Conservation (phyloP, 1,140 invertebrate species). For the Delia radicum region DNA sequence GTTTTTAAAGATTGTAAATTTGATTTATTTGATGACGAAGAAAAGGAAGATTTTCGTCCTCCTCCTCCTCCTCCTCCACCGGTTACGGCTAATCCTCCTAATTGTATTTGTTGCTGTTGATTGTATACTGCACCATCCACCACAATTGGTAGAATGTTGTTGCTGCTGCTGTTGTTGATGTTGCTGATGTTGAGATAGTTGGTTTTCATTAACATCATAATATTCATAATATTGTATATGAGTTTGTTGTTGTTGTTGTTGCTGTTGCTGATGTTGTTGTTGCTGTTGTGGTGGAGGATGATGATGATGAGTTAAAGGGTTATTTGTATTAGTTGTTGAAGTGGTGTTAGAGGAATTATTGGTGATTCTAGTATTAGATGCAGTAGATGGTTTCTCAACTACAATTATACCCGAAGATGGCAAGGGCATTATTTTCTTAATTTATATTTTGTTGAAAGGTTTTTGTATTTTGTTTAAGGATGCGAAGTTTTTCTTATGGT, state of each 20-base stretch:
- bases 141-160: slow-evolving; percentile 25
- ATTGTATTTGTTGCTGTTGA: slow-evolving; percentile 10
- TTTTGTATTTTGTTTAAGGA: not conserved
- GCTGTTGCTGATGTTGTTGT: slow-evolving; percentile 7
- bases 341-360: slow-evolving; percentile 2
- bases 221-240: slow-evolving; percentile 15
- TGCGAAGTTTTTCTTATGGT: not conserved
- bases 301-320: slow-evolving; percentile 11
- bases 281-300: slow-evolving; percentile 1
- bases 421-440: slow-evolving; percentile 29
- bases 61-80: slow-evolving; percentile 44
- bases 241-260: slow-evolving; percentile 2
- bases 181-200: not conserved
- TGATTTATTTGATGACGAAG: not conserved
- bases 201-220: slow-evolving; percentile 12
- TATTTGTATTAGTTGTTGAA: slow-evolving; percentile 4
- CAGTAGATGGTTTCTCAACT: slow-evolving; percentile 31
- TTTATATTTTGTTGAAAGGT: not conserved
- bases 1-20: slow-evolving; percentile 11
- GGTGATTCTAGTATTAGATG: slow-evolving; percentile 20
- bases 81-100: not conserved
- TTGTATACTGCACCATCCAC: slow-evolving; percentile 20
- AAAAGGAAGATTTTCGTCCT: slow-evolving; percentile 33
- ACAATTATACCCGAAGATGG: slow-evolving; percentile 33
- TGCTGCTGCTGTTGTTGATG: slow-evolving; percentile 29